Percentiles rank a stretch among this genome's conserved stretches.
phyloP scores from a whole-genome alignment of 2,797 vertebrate genomes.

The Aphelocoma californica region DNA sequence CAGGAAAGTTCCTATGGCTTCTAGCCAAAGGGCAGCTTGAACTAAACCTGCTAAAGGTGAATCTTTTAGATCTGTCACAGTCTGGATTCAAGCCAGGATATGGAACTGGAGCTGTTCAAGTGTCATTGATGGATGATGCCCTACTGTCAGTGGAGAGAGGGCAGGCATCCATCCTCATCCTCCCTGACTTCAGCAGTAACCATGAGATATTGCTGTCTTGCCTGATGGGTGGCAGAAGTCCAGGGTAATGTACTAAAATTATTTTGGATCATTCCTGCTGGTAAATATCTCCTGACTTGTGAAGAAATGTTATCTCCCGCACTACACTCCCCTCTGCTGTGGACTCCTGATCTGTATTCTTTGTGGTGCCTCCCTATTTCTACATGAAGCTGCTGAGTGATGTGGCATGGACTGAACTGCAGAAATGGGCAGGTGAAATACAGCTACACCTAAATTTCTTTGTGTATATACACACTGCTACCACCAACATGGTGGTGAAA shows the following conservation, averaged over 20 bases:
- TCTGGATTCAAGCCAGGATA: conserved; percentile 9
- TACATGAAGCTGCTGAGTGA: background rate
- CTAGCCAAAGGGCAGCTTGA: background rate
- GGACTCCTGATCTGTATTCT: background rate
- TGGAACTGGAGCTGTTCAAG: background rate
- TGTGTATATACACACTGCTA: background rate
- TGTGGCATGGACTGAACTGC: background rate
- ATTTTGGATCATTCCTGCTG: background rate
- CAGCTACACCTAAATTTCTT: background rate
- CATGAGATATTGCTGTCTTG: conserved; percentile 16
- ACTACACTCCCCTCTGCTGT: background rate
- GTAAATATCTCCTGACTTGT: background rate
- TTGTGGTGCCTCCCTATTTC: background rate
- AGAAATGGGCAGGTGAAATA: background rate
- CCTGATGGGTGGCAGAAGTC: conserved; percentile 27
- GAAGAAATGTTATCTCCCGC: background rate
- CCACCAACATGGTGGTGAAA: background rate
- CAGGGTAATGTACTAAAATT: conserved; percentile 15
- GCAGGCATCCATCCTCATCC: conserved; percentile 49
- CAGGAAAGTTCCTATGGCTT: background rate
- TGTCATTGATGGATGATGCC: background rate
- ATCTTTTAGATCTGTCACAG: background rate
- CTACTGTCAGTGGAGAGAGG: background rate
- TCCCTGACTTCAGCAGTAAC: conserved; percentile 42
- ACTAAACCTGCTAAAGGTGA: background rate